phyloP scores from a whole-genome alignment of 2,113 vertebrate genomes.

The Geococcyx californianus region DNA sequence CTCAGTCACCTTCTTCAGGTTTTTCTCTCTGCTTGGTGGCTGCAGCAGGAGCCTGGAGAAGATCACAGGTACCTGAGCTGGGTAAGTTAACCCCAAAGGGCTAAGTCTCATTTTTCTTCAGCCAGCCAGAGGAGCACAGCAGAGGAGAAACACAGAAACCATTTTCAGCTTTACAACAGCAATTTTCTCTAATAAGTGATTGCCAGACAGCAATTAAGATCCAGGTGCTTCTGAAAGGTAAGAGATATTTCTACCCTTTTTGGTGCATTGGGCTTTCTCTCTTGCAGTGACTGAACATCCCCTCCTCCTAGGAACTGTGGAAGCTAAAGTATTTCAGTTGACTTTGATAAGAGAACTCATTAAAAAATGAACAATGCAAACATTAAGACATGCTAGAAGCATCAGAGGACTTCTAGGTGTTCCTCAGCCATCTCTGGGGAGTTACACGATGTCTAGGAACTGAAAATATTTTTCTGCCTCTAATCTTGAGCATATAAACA shows the following conservation, averaged over 20 bases:
- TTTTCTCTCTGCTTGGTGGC: neutral
- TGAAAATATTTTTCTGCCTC: neutral
- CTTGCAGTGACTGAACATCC: neutral
- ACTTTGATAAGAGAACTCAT: neutral
- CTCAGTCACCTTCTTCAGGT: too few species aligned
- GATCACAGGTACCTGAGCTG: neutral
- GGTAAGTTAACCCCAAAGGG: neutral
- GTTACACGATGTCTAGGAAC: neutral
- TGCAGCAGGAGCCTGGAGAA: neutral
- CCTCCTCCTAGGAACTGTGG: neutral
- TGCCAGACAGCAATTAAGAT: neutral
- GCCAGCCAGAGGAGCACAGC: neutral
- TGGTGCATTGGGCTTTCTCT: neutral
- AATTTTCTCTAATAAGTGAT: neutral
- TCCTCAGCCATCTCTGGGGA: neutral
- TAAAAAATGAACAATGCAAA: neutral
- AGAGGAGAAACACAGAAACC: neutral
- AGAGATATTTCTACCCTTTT: neutral
- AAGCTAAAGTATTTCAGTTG: neutral
- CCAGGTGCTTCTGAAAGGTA: neutral
- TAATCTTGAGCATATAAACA: neutral
- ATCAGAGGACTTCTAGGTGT: neutral
- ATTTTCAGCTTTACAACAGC: neutral
- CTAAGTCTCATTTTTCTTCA: neutral
- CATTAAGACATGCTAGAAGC: neutral